Percentiles rank a stretch among this genome's conserved stretches.
Evolutionary conservation across 1,140 invertebrate species (phyloP).

Genomic region (Drosophila pruinosa): DNA sequence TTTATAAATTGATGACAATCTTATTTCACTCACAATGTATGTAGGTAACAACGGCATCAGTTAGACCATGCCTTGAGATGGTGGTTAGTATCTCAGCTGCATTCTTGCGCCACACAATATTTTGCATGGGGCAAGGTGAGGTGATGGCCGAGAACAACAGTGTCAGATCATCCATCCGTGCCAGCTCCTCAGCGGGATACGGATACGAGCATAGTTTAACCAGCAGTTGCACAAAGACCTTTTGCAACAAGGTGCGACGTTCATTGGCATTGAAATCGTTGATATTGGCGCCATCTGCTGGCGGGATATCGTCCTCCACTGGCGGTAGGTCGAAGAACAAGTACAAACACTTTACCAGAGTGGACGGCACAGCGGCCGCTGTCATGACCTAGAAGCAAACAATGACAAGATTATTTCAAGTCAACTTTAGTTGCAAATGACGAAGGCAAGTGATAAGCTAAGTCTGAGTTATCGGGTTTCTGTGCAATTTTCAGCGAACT

Average conservation of each 20-base stretch:
- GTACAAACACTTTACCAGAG: slow-evolving; percentile 99
- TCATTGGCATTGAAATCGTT: slow-evolving; percentile 96
- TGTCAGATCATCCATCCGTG: slow-evolving; percentile 97
- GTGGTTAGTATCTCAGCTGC: slow-evolving; percentile 96
- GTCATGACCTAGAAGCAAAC: slow-evolving; percentile 93
- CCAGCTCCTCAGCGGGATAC: slow-evolving; percentile 97
- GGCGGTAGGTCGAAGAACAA: slow-evolving; percentile 98
- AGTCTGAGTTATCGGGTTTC: neutral
- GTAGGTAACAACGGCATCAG: slow-evolving; percentile 95
- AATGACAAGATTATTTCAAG: neutral
- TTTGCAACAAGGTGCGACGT: slow-evolving; percentile 95
- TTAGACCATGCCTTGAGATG: slow-evolving; percentile 95
- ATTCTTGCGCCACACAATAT: slow-evolving; percentile 97
- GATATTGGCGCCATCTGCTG: slow-evolving; percentile 70
- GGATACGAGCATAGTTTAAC: slow-evolving; percentile 95
- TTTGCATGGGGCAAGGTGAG: slow-evolving; percentile 95
- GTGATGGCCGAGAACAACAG: slow-evolving; percentile 98
- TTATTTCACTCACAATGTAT: slow-evolving; percentile 94
- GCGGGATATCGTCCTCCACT: slow-evolving; percentile 88
- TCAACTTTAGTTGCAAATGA: neutral
- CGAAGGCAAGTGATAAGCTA: neutral
- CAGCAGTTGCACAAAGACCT: slow-evolving; percentile 98
- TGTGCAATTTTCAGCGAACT: too few relatives aligned
- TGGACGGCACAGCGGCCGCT: slow-evolving; percentile 96
- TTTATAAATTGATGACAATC: neutral